Percentiles rank a stretch among this genome's conserved stretches.
These are phyloP conservation scores for Stegodyphus mimosarum DNA, from an alignment of 1,140 invertebrate species.

Conservation along the genomic window DNA sequence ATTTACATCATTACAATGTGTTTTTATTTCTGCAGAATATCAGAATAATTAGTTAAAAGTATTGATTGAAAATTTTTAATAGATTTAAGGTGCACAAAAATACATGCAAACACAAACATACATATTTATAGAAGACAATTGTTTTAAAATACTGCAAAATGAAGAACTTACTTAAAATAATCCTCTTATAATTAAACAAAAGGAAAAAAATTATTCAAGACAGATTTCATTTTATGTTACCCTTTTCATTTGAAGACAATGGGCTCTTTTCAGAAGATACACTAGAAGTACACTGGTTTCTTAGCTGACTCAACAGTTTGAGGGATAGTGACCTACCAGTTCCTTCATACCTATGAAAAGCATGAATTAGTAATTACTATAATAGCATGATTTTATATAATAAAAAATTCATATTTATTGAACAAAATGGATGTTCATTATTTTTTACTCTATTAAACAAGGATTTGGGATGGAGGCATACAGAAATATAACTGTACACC, in stretches of 20 bases:
- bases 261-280: background rate
- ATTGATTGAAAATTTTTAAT: too few species aligned
- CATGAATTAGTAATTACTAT: background rate
- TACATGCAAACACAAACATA: too few species aligned
- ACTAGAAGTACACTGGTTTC: constrained; percentile 71
- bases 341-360: constrained; percentile 86
- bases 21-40: too few species aligned
- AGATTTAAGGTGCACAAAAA: too few species aligned
- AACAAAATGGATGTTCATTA: background rate
- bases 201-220: background rate
- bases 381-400: background rate
- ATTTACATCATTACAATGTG: too few species aligned
- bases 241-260: background rate
- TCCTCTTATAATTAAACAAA: background rate
- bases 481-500: too few species aligned
- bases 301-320: constrained; percentile 93
- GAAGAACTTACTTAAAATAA: too few species aligned
- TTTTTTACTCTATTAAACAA: background rate
- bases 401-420: background rate
- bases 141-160: too few species aligned
- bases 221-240: background rate
- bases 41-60: too few species aligned
- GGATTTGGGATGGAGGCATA: background rate
- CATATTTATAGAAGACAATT: too few species aligned
- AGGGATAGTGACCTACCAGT: constrained; percentile 95